Evolutionary conservation across 2,113 vertebrate genomes (phyloP), one percentile per base, ranked within the genome.

Genomic region (Macroglossus sobrinus): DNA sequence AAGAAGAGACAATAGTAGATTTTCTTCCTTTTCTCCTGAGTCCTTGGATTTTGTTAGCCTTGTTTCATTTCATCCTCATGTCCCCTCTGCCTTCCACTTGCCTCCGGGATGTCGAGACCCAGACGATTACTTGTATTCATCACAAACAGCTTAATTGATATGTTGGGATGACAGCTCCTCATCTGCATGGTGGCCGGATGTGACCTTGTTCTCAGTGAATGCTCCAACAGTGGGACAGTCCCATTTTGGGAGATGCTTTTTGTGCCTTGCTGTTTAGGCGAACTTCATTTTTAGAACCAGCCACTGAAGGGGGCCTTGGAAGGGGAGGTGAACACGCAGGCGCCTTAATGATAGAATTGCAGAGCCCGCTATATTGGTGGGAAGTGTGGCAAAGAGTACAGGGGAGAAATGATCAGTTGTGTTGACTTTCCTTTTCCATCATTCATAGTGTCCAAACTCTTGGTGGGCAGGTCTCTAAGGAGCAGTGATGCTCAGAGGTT

Each of bases 191-290:
- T 69, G 95, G 53, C 38, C 18, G 7, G 35, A 72, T 24, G 35
- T 10, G 22, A 35, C 43, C 78, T 55, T n/a, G 33, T 84, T 61
- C 59, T 78, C 1, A 13, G 7, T 0, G 43, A 84, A 30, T 2
- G 4, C 22, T n/a, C 8, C 2, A 26, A 7, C 15, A 4, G 1
- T 12, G 30, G 28, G 16, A 33, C 2, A 0, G 2, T 53, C n/a
- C 16, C 55, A 5, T 3, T 35, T 26, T 26, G 7, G 7, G 18
- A 22, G 43, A 15, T 16, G 35, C 8, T 35, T 8, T 74, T 11
- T 4, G 0, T 35, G 53, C 12, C 63, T n/a, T 55, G 1, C 26
- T 71, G 43, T 38, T 5, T 8, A n/a, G 12, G 55, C 45, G 0
- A 22, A 6, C 3, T 53, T 75, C 69, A 2, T 3, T 50, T 68